These are phyloP conservation scores for Antidorcas marsupialis DNA, from an alignment of 2,113 vertebrate genomes.

Conservation along the genomic window DNA sequence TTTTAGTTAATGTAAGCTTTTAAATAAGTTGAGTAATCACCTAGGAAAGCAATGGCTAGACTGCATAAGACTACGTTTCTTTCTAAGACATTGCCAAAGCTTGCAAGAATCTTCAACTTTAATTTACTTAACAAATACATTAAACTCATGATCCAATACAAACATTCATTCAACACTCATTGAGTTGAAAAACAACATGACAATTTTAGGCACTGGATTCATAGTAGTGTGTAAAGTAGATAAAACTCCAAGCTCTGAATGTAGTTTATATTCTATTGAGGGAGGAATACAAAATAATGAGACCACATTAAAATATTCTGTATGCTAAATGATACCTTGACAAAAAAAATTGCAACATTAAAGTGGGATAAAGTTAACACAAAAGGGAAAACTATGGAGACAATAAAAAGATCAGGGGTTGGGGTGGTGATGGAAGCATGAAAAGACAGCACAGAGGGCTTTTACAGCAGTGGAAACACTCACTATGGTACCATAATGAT, in stretches of 20 bases:
- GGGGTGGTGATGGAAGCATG: background rate
- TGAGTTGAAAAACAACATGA: background rate
- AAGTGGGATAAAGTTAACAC: background rate
- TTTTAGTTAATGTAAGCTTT: background rate
- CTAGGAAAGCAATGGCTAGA: background rate
- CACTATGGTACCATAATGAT: background rate
- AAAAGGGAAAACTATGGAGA: background rate
- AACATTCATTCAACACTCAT: background rate
- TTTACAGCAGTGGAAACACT: background rate
- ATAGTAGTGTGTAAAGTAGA: background rate
- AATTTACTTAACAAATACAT: background rate
- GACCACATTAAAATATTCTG: background rate
- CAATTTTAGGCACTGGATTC: background rate
- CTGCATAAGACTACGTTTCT: background rate
- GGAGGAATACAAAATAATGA: background rate
- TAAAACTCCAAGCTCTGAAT: background rate
- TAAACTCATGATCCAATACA: background rate
- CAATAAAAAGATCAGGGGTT: background rate
- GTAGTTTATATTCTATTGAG: background rate
- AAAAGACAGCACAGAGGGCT: background rate
- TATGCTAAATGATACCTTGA: background rate
- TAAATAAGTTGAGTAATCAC: background rate
- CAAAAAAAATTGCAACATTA: background rate
- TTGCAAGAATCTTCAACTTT: background rate
- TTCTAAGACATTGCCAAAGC: background rate